Percentiles rank a stretch among this genome's conserved stretches.
These are phyloP conservation scores for Amblyopsis rosae DNA, from an alignment of 2,113 vertebrate species.

Conservation along the genomic window DNA sequence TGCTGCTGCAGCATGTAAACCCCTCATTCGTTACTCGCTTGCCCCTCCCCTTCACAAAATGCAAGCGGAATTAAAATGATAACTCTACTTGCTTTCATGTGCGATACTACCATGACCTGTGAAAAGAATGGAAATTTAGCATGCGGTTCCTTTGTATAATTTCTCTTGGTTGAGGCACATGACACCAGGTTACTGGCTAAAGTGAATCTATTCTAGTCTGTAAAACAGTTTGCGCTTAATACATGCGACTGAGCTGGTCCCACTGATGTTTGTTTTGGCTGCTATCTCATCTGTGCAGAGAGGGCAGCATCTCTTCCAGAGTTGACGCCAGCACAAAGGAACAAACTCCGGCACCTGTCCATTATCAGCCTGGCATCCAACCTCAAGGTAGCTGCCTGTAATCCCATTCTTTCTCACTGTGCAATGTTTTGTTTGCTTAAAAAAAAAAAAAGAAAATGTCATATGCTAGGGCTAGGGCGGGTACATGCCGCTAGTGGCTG, in stretches of 20 bases:
- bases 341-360: constrained; percentile 94
- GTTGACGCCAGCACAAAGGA: constrained; percentile 92
- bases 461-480: too few relatives aligned
- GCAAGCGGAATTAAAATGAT: constrained; percentile 42
- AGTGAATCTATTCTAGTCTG: too few relatives aligned
- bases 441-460: too few relatives aligned
- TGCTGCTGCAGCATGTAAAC: constrained; percentile 23
- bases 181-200: too few relatives aligned
- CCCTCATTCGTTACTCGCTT: constrained; percentile 36
- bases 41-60: constrained; percentile 27
- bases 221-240: constrained; percentile 22
- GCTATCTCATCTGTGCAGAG: constrained; percentile 56
- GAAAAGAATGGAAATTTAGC: constrained; percentile 40
- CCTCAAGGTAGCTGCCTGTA: constrained; percentile 85
- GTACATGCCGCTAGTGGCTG: too few relatives aligned
- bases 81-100: constrained; percentile 57
- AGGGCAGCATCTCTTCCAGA: constrained; percentile 86
- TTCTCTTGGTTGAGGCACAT: constrained; percentile 4
- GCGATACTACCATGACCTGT: constrained; percentile 49
- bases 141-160: constrained; percentile 38
- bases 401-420: not conserved
- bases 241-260: constrained; percentile 13
- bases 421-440: constrained; percentile 2
- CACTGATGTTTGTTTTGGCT: not conserved
- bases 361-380: constrained; percentile 95